Evolutionary conservation across 1,140 invertebrate species (phyloP).

Genomic region (Bicyclus anynana): DNA sequence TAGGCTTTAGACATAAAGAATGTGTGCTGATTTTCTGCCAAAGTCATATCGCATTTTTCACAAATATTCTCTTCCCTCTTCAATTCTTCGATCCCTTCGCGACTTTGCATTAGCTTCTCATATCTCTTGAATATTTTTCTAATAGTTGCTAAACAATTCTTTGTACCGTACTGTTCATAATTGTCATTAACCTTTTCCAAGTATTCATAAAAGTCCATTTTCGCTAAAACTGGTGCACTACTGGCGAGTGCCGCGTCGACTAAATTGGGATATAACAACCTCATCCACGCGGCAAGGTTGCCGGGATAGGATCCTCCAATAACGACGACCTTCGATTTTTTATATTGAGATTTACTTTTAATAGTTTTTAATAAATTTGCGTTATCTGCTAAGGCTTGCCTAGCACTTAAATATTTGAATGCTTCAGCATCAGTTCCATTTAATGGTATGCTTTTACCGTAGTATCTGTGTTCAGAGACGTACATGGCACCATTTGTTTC

Average conservation of each 20-base stretch:
- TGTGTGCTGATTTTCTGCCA: conserved; percentile 42
- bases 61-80: conserved; percentile 59
- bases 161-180: conserved; percentile 48
- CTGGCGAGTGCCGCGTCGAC: conserved; percentile 85
- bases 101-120: conserved; percentile 38
- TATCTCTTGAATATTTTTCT: conserved; percentile 40
- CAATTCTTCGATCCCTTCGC: conserved; percentile 40
- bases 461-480: conserved; percentile 87
- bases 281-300: conserved; percentile 87
- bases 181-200: conserved; percentile 55
- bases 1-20: conserved; percentile 42
- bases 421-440: conserved; percentile 77
- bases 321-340: conserved; percentile 77
- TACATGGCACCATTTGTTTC: conserved; percentile 51
- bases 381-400: conserved; percentile 85
- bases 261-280: conserved; percentile 84
- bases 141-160: conserved; percentile 41
- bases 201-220: conserved; percentile 80
- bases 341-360: conserved; percentile 49
- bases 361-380: conserved; percentile 80
- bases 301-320: conserved; percentile 90
- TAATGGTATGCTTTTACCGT: conserved; percentile 87
- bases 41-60: conserved; percentile 37
- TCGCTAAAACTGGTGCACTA: conserved; percentile 84
- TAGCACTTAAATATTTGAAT: conserved; percentile 81